Conservation (phyloP, 2,113 vertebrate genomes). For the Epinephelus fuscoguttatus region DNA sequence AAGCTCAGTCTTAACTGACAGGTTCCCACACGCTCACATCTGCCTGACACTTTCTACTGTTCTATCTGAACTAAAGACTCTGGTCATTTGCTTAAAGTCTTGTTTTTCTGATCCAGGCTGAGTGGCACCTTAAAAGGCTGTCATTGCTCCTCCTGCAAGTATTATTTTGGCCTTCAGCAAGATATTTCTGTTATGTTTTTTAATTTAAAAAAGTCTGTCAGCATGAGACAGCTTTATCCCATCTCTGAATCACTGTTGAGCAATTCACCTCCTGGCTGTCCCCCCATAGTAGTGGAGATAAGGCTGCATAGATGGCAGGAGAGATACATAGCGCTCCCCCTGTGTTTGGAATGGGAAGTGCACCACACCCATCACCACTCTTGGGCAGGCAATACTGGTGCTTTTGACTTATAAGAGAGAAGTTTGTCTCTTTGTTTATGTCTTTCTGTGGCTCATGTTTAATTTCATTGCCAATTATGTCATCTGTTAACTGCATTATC, state of each 20-base stretch:
- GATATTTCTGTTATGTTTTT: neutral
- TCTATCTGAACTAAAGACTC: neutral
- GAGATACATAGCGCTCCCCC: slow-evolving; percentile 13
- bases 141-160: neutral
- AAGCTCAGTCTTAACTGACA: slow-evolving; percentile 66
- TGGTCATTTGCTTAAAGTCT: slow-evolving; percentile 1
- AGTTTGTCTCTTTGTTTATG: neutral
- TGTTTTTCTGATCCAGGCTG: neutral
- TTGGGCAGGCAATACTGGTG: neutral
- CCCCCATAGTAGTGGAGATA: neutral
- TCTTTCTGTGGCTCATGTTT: neutral
- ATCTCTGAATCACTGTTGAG: slow-evolving; percentile 18
- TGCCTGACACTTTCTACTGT: slow-evolving; percentile 44
- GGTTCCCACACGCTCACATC: slow-evolving; percentile 73
- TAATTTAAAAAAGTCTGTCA: neutral
- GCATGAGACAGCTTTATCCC: neutral
- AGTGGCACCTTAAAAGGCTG: neutral
- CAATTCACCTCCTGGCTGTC: neutral
- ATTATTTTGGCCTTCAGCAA: neutral
- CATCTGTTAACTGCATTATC: slow-evolving; percentile 25
- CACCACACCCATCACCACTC: slow-evolving; percentile 51
- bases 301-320: neutral
- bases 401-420: slow-evolving; percentile 1
- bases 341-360: slow-evolving; percentile 61
- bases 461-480: slow-evolving; percentile 33